Base-by-base conservation (phyloP, 1,140 invertebrate species). In the Gonatopus flavifemur region DNA sequence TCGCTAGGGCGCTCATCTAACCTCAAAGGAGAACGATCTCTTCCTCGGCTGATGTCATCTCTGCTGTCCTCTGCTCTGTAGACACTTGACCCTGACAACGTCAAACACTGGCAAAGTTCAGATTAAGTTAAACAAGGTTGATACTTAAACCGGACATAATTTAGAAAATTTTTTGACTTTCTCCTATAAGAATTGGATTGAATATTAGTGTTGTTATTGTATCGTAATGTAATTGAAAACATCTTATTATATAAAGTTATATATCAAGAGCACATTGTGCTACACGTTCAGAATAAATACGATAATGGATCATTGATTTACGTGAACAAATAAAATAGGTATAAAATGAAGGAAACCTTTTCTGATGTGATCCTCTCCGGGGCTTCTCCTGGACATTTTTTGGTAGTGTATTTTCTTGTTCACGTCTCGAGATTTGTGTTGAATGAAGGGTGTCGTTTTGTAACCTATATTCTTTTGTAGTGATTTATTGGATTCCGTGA, bases 61-160 rank as follows among this genome's bases (percentile, higher is more conserved):
- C 64, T 63, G 42, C 56, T 63, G 52, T 72, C 75, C 74, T 75
- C 74, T 58, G 63, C 69, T 77, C 63, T 77, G 72, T 77, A 78
- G 55, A 69, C 55, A 75, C 67, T 77, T 77, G 69, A 78, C 76
- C 76, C 76, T 79, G 76, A 78, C 70, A 80, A 80, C 76, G 77
- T 80, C 77, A 80, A 80, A 79, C 77, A 80, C 79, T 80, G 79
- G 78, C 79, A 79, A 80, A 80, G 78, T 78, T 80, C 76, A 80
- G 77, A 80, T 79, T 69, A 77, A 77, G 76, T 80, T 78, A 80
- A 78, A 78, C 69, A 64, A 69, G 55, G 60, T 66, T 71, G 61
- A 67, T 49, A 70, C 65, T 70, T 68, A 69, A 76, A 76, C 72
- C 69, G 67, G 69, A 76, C 36, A 61, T 64, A 57, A 56, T 66